These are phyloP conservation scores for Vireo altiloquus DNA, from an alignment of 2,113 vertebrate species.

Conservation along the genomic window DNA sequence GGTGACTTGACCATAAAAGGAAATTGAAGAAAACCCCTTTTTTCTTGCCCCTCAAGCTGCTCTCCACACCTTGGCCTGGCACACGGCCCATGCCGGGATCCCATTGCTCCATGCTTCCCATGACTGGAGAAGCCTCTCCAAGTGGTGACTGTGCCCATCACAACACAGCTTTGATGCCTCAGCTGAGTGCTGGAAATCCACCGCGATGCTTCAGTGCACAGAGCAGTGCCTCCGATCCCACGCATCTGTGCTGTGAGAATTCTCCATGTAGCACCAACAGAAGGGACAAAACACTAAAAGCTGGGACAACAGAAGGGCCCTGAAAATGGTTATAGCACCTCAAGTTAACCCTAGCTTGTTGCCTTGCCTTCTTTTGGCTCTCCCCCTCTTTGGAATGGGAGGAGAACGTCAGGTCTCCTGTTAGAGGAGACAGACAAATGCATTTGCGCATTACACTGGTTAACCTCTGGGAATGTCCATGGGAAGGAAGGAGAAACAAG, in stretches of 20 bases:
- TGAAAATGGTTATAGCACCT: background rate
- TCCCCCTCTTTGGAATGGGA: background rate
- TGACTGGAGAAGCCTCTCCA: background rate
- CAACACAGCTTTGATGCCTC: background rate
- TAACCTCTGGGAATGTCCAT: background rate
- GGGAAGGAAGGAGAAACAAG: background rate
- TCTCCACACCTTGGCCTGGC: background rate
- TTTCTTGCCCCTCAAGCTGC: background rate
- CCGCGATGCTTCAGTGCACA: background rate
- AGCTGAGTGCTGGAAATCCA: background rate
- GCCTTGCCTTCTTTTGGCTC: background rate
- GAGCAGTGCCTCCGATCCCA: background rate
- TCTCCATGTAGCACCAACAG: background rate
- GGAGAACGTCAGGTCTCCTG: background rate
- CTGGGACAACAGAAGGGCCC: background rate
- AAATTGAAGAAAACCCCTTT: background rate
- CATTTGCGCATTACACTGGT: background rate
- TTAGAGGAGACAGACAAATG: background rate
- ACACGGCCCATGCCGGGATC: accelerated
- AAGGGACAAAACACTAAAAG: background rate
- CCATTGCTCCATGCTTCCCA: accelerated
- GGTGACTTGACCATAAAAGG: background rate
- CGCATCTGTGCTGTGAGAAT: accelerated
- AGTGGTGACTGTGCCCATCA: background rate
- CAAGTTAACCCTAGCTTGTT: background rate